Conservation (phyloP, 2,888 invertebrate genomes). For the Catocala fraxini region DNA sequence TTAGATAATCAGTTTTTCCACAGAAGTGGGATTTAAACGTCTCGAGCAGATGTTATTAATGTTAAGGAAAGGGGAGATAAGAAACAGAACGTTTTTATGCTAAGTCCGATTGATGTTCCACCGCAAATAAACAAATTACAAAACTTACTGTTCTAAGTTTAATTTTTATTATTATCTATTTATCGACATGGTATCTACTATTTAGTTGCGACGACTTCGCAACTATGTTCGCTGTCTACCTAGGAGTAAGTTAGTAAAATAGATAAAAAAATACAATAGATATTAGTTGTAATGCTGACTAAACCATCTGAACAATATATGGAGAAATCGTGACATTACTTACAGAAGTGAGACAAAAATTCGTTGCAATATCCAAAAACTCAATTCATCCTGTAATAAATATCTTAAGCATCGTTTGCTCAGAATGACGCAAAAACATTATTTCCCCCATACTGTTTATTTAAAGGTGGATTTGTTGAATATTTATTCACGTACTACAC, state of each 20-base stretch:
- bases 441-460: conserved; percentile 83
- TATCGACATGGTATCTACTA: conserved; percentile 14
- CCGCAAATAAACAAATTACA: conserved; percentile 27
- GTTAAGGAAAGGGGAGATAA: conserved; percentile 46
- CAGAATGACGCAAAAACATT: conserved; percentile 83
- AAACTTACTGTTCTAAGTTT: conserved; percentile 14
- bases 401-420: conserved; percentile 86
- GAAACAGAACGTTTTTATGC: conserved; percentile 30
- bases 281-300: conserved; percentile 20
- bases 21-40: conserved; percentile 62
- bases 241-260: conserved; percentile 11
- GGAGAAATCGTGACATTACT: conserved; percentile 38
- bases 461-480: conserved; percentile 86
- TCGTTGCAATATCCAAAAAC: conserved; percentile 76
- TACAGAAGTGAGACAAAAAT: conserved; percentile 65
- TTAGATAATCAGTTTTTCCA: conserved; percentile 83
- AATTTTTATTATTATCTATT: conserved; percentile 15
- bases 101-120: conserved; percentile 22
- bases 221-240: conserved; percentile 17
- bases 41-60: conserved; percentile 67
- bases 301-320: conserved; percentile 20
- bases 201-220: no score
- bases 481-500: conserved; percentile 79
- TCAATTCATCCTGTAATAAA: conserved; percentile 84
- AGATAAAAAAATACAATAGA: conserved; percentile 30